These are phyloP conservation scores for Heliornis fulica DNA, from an alignment of 2,113 vertebrate genomes.

Conservation along the genomic window DNA sequence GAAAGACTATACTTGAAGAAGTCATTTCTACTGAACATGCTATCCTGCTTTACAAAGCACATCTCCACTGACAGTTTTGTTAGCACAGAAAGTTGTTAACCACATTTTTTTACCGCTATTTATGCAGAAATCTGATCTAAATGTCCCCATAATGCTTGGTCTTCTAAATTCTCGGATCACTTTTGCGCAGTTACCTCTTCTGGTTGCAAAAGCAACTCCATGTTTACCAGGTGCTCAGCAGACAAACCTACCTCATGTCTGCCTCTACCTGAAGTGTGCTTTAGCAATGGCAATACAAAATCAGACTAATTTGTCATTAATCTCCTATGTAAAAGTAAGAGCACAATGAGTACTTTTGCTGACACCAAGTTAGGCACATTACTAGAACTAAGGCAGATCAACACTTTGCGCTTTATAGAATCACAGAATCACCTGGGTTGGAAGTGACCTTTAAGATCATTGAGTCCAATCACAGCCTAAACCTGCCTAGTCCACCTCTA, in stretches of 20 bases:
- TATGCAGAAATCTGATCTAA: not conserved
- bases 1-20: not conserved
- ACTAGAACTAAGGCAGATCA: not conserved
- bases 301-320: not conserved
- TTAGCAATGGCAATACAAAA: too few species aligned
- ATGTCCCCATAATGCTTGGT: too few species aligned
- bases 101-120: not conserved
- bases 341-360: fast-evolving
- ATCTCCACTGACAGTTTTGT: not conserved
- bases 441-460: too few species aligned
- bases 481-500: too few species aligned
- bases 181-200: not conserved
- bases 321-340: not conserved
- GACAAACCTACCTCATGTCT: too few species aligned
- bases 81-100: not conserved
- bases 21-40: not conserved
- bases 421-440: too few species aligned
- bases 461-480: too few species aligned
- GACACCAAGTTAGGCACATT: not conserved
- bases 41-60: not conserved
- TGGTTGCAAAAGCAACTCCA: not conserved
- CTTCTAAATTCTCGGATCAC: not conserved
- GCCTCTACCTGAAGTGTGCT: too few species aligned
- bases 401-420: too few species aligned
- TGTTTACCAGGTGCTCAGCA: not conserved